These are phyloP conservation scores for Drosophila cognata DNA, from an alignment of 2,888 invertebrate genomes.

Conservation along the genomic window DNA sequence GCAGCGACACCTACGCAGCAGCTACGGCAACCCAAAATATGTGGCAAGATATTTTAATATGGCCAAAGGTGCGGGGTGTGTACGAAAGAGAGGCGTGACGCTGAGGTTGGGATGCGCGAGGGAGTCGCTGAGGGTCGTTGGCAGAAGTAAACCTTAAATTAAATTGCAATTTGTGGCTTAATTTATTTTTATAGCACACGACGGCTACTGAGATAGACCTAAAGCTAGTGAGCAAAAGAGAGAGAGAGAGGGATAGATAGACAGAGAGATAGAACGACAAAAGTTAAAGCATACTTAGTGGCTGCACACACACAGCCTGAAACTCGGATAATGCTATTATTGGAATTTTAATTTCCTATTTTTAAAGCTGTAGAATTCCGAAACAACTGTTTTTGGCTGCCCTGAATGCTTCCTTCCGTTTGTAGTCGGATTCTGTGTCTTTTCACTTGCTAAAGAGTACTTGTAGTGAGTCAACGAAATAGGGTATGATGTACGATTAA, in stretches of 20 bases:
- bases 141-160: slow-evolving; percentile 75
- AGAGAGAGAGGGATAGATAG: not conserved
- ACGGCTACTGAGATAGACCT: slow-evolving; percentile 41
- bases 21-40: slow-evolving; percentile 64
- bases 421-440: slow-evolving; percentile 36
- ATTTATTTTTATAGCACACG: slow-evolving; percentile 74
- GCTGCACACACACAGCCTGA: slow-evolving; percentile 38
- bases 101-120: not conserved
- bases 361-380: slow-evolving; percentile 64
- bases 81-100: not conserved
- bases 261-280: slow-evolving; percentile 21
- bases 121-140: slow-evolving; percentile 23
- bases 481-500: not conserved
- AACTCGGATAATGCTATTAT: slow-evolving; percentile 65
- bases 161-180: slow-evolving; percentile 79
- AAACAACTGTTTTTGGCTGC: slow-evolving; percentile 28
- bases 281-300: slow-evolving; percentile 68
- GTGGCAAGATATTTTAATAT: slow-evolving; percentile 79
- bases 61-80: slow-evolving; percentile 40
- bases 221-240: not conserved
- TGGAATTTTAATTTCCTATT: slow-evolving; percentile 79
- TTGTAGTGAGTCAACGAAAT: not conserved
- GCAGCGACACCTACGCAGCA: slow-evolving; percentile 48
- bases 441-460: not conserved
- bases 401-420: slow-evolving; percentile 65